These are phyloP conservation scores for Prolemur simus DNA, from an alignment of 2,113 vertebrate species.

Conservation along the genomic window DNA sequence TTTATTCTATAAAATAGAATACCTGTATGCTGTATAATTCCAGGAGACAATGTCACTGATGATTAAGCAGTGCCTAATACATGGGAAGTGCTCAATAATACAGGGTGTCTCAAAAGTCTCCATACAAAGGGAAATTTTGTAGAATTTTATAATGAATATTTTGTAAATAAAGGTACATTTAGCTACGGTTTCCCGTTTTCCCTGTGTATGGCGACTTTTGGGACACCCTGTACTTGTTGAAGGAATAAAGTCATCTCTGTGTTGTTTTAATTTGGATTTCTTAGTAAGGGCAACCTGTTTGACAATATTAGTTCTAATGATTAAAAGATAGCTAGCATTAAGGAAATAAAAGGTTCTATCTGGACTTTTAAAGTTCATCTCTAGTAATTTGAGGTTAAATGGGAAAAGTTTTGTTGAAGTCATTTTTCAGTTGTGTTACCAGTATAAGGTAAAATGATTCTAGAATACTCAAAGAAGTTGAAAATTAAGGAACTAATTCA, in stretches of 20 bases:
- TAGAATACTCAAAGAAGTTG: conserved; percentile 8
- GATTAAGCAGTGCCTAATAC: background rate
- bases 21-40: background rate
- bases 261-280: conserved; percentile 26
- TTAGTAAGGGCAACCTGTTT: conserved; percentile 3
- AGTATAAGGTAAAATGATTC: background rate
- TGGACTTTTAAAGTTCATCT: background rate
- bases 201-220: no score
- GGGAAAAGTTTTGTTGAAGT: conserved; percentile 37
- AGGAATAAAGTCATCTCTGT: background rate
- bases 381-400: background rate
- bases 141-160: no score
- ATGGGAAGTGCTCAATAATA: background rate
- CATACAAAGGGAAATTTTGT: no score
- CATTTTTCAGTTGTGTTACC: conserved; percentile 6
- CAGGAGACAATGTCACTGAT: background rate
- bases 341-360: background rate
- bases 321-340: background rate
- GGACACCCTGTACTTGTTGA: background rate
- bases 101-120: no score
- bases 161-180: no score
- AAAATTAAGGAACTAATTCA: conserved; percentile 52
- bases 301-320: background rate
- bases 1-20: background rate
- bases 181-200: no score